A percentile compares a stretch with the other conserved stretches of the same genome.
These are phyloP conservation scores for Halcyon chelicuti DNA, from an alignment of 2,797 vertebrate genomes.

Conservation along the genomic window DNA sequence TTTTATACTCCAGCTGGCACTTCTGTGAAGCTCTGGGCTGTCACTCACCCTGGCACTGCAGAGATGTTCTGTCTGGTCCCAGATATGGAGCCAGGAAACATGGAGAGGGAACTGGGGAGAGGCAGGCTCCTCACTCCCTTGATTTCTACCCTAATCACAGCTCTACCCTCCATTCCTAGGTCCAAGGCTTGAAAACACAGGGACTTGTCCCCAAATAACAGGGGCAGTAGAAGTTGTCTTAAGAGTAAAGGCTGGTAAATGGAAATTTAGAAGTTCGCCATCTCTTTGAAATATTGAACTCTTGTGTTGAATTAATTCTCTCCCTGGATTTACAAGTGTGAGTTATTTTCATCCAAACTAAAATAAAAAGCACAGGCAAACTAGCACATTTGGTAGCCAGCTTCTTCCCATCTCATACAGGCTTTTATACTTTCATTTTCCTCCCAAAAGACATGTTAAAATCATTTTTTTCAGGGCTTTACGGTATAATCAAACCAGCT, in stretches of 20 bases:
- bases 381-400: background rate
- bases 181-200: background rate
- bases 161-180: background rate
- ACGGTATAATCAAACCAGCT: background rate
- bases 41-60: background rate
- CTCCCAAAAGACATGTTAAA: slow-evolving; percentile 28
- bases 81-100: background rate
- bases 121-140: background rate
- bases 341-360: slow-evolving; percentile 15
- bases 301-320: background rate
- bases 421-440: background rate
- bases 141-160: background rate
- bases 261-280: background rate
- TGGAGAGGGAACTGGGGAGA: background rate
- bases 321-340: background rate
- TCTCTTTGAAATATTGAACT: slow-evolving; percentile 19
- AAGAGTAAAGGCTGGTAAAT: background rate
- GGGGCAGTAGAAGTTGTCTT: background rate
- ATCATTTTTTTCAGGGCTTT: slow-evolving; percentile 20
- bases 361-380: slow-evolving; percentile 8
- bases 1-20: background rate
- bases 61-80: background rate
- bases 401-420: background rate
- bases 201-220: background rate
- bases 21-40: background rate